Evolutionary conservation across 2,113 vertebrate species (phyloP).

Genomic region (Corythoichthys haematopterus): DNA sequence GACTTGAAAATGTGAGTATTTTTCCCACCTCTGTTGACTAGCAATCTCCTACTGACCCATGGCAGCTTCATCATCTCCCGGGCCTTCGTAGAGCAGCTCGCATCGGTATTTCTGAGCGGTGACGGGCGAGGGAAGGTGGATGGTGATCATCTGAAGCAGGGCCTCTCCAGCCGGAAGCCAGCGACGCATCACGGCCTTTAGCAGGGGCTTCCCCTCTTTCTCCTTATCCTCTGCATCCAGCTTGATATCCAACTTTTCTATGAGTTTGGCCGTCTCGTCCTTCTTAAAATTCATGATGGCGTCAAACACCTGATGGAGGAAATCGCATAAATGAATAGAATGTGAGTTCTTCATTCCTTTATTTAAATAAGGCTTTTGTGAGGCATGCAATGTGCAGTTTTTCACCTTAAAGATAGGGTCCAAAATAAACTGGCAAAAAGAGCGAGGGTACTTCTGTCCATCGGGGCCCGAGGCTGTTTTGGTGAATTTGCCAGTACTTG

Average conservation of each 20-base stretch:
- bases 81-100: constrained; percentile 93
- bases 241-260: constrained; percentile 90
- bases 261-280: constrained; percentile 84
- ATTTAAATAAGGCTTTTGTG: neutral
- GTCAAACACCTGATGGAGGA: constrained; percentile 78
- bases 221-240: constrained; percentile 86
- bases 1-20: neutral
- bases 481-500: constrained; percentile 84
- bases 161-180: constrained; percentile 94
- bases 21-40: neutral
- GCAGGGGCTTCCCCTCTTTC: constrained; percentile 88
- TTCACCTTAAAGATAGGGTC: constrained; percentile 94
- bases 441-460: constrained; percentile 86
- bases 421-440: constrained; percentile 89
- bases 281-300: constrained; percentile 95
- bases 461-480: constrained; percentile 78
- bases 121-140: constrained; percentile 91
- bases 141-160: constrained; percentile 96
- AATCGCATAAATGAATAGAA: neutral
- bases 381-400: too few relatives aligned
- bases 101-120: constrained; percentile 94
- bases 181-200: constrained; percentile 94
- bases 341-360: neutral
- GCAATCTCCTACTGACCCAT: constrained; percentile 76
- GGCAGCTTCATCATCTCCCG: constrained; percentile 88